Conservation (phyloP, 2,113 vertebrate species). For the Lasiurus cinereus region DNA sequence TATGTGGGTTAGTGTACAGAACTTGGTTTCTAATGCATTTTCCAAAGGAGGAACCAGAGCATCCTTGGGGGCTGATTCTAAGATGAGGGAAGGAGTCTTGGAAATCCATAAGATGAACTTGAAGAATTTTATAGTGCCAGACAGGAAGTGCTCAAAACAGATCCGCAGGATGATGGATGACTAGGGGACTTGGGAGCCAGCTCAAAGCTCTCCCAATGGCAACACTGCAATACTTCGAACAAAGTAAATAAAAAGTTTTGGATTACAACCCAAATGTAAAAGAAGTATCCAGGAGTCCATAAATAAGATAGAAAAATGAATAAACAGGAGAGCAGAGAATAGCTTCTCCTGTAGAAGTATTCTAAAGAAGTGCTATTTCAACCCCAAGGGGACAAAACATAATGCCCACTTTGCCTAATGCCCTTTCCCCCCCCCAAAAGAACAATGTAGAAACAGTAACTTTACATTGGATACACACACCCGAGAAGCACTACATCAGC, state of each 20-base stretch:
- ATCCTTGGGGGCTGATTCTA: not conserved
- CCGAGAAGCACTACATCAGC: not conserved
- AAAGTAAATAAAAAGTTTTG: not conserved
- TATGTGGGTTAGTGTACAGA: not conserved
- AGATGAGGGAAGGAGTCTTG: too few relatives aligned
- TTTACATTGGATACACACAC: not conserved
- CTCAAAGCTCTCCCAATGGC: not conserved
- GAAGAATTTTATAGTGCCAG: not conserved
- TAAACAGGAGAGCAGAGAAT: not conserved
- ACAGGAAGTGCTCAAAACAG: not conserved
- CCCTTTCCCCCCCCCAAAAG: not conserved
- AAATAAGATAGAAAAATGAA: not conserved
- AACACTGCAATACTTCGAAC: not conserved
- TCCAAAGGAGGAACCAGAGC: not conserved
- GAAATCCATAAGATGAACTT: not conserved
- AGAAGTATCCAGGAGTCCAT: not conserved
- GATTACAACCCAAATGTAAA: not conserved
- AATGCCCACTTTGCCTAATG: fast-evolving
- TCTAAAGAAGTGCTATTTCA: not conserved
- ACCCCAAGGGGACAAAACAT: not conserved
- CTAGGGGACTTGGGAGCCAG: not conserved
- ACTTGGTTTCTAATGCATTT: not conserved
- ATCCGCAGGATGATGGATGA: not conserved
- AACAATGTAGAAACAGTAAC: not conserved
- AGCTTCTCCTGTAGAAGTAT: not conserved